Conservation (phyloP, 2,888 invertebrate species). For the Carpatolechia fugitivella region DNA sequence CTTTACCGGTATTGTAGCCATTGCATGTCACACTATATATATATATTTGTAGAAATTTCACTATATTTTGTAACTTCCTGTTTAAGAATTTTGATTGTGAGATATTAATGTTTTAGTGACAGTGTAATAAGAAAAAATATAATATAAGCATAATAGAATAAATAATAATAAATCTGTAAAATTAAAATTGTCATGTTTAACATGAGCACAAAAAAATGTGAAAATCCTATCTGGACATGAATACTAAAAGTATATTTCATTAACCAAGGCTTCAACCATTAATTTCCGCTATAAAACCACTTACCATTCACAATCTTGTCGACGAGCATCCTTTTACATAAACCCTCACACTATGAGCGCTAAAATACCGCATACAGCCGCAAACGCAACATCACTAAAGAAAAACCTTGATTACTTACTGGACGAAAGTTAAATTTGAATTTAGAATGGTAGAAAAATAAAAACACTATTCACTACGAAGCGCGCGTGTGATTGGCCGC, state of each 20-base stretch:
- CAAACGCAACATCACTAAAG: not conserved
- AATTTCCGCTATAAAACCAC: constrained; percentile 9
- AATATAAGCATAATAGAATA: too few relatives aligned
- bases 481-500: constrained; percentile 23
- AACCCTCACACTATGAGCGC: constrained; percentile 17
- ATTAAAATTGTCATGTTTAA: not conserved
- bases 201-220: not conserved
- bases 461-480: constrained; percentile 6
- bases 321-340: constrained; percentile 15
- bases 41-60: too few relatives aligned
- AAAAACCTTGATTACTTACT: not conserved
- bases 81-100: too few relatives aligned
- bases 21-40: too few relatives aligned
- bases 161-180: too few relatives aligned
- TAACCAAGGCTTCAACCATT: constrained; percentile 9
- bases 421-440: constrained; percentile 3
- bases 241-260: constrained; percentile 1
- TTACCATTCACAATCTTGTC: constrained; percentile 8
- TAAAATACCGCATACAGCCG: constrained; percentile 39
- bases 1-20: not conserved
- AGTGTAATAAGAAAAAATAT: too few relatives aligned
- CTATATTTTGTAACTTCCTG: too few relatives aligned
- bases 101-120: not conserved
- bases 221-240: not conserved
- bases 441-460: constrained; percentile 3